These are phyloP conservation scores for Salpingus planirostris DNA, from an alignment of 2,888 invertebrate genomes.

Conservation along the genomic window DNA sequence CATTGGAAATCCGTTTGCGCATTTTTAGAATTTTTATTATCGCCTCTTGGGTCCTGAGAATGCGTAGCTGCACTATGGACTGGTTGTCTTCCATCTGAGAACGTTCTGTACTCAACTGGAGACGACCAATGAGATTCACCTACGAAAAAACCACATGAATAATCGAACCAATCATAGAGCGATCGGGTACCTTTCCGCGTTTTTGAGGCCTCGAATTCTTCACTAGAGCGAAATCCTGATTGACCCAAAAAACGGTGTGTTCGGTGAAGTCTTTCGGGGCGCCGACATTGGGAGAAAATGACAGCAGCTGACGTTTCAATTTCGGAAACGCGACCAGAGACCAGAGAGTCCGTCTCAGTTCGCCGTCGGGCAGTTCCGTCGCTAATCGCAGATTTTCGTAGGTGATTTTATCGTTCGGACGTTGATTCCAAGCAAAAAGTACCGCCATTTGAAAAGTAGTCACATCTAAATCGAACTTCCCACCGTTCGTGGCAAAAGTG, in stretches of 20 bases:
- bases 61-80: conserved; percentile 93
- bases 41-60: conserved; percentile 90
- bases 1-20: conserved; percentile 90
- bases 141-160: conserved; percentile 24
- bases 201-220: conserved; percentile 94
- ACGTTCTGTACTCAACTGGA: conserved; percentile 90
- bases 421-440: conserved; percentile 96
- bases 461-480: conserved; percentile 94
- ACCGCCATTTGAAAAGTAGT: conserved; percentile 99
- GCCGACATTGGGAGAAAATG: conserved; percentile 70
- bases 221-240: conserved; percentile 90
- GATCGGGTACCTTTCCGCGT: conserved; percentile 66
- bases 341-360: conserved; percentile 90
- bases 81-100: conserved; percentile 97
- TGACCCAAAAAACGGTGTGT: conserved; percentile 90
- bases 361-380: conserved; percentile 93
- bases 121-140: conserved; percentile 89
- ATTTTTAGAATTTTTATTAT: conserved; percentile 99
- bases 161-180: conserved; percentile 1
- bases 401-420: conserved; percentile 85
- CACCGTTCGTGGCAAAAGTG: conserved; percentile 85
- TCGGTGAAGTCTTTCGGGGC: conserved; percentile 92
- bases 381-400: conserved; percentile 94
- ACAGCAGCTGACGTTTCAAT: conserved; percentile 82
- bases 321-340: conserved; percentile 94